Conservation (phyloP, 1,140 invertebrate genomes). For the Leptinotarsa undecemlineata region DNA sequence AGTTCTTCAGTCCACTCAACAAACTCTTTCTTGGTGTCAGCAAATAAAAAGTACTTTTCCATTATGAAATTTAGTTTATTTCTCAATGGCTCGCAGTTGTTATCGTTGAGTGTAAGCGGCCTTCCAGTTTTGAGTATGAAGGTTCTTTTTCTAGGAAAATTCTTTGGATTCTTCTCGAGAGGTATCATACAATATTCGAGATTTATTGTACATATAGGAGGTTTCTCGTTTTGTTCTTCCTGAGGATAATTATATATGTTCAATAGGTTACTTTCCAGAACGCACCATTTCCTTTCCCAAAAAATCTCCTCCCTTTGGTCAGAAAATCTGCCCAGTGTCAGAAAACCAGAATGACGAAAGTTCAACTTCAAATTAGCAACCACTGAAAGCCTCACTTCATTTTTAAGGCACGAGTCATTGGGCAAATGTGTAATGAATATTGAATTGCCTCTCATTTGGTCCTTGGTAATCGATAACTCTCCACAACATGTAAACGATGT, state of each 20-base stretch:
- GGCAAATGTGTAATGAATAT: background rate
- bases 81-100: background rate
- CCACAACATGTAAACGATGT: slow-evolving; percentile 33
- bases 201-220: slow-evolving; percentile 25
- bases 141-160: slow-evolving; percentile 24
- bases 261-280: slow-evolving; percentile 19
- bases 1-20: background rate
- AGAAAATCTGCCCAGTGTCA: slow-evolving; percentile 26
- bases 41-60: background rate
- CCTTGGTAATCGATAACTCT: slow-evolving; percentile 23
- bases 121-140: slow-evolving; percentile 30
- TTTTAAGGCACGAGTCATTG: slow-evolving; percentile 22
- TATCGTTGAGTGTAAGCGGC: slow-evolving; percentile 8
- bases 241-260: slow-evolving; percentile 32
- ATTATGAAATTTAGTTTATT: background rate
- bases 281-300: slow-evolving; percentile 36
- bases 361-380: slow-evolving; percentile 22
- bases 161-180: slow-evolving; percentile 14
- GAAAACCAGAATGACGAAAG: slow-evolving; percentile 25
- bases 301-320: slow-evolving; percentile 2
- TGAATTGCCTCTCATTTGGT: slow-evolving; percentile 18
- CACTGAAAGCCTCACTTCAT: slow-evolving; percentile 10
- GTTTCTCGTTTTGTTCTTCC: slow-evolving; percentile 26
- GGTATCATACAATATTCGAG: slow-evolving; percentile 29
- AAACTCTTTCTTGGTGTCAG: slow-evolving; percentile 15